Evolutionary conservation across 2,888 invertebrate genomes (phyloP).

Genomic region (Agrotis ipsilon): DNA sequence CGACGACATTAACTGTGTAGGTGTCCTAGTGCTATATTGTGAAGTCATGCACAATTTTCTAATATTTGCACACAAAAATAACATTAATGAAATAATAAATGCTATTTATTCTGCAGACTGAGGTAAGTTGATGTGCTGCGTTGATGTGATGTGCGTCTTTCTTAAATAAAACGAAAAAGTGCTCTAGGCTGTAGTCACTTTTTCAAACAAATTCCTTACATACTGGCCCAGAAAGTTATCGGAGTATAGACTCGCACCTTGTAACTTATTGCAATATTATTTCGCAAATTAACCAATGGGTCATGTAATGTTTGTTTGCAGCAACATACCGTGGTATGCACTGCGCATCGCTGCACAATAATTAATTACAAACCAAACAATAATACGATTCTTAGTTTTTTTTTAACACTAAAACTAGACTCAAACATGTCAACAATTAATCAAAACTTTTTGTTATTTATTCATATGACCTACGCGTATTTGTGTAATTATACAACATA

Average conservation of each 20-base stretch:
- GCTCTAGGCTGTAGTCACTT: background rate
- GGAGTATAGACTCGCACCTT: conserved; percentile 76
- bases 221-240: conserved; percentile 67
- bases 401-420: background rate
- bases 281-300: conserved; percentile 70
- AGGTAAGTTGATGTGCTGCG: no score
- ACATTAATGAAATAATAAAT: no score
- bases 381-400: background rate
- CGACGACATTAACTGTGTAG: no score
- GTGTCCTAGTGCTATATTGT: no score
- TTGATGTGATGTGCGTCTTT: no score
- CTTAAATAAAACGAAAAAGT: no score
- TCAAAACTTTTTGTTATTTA: conserved; percentile 5
- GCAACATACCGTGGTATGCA: conserved; percentile 34
- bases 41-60: no score
- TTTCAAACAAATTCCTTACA: conserved; percentile 24
- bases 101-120: no score
- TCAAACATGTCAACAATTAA: background rate
- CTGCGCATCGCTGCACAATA: conserved; percentile 38
- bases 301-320: conserved; percentile 56
- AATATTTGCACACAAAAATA: no score
- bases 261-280: conserved; percentile 64
- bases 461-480: background rate
- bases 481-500: conserved; percentile 3
- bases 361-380: conserved; percentile 3